phyloP scores from a whole-genome alignment of 2,797 vertebrate species.

The Limnodromus scolopaceus region DNA sequence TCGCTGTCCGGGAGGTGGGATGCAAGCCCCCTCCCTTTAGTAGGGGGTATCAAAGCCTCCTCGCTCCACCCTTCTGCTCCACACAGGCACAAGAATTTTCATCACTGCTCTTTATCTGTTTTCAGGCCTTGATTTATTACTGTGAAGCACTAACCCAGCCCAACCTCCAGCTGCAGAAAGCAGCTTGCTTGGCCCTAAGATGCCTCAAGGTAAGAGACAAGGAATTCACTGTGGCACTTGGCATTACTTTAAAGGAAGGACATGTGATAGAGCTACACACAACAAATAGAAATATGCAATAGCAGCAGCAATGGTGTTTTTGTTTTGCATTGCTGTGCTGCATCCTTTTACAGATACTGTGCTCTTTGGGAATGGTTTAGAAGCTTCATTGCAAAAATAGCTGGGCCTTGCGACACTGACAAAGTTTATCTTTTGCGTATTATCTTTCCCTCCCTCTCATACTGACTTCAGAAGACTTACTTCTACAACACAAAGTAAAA shows the following conservation, averaged over 20 bases:
- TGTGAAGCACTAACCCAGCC: conserved; percentile 90
- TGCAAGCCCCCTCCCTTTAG: neutral
- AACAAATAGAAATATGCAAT: neutral
- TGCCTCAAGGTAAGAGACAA: conserved; percentile 88
- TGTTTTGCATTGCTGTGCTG: neutral
- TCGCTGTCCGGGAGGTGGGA: neutral
- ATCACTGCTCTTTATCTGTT: neutral
- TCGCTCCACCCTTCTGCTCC: neutral
- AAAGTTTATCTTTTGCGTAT: neutral
- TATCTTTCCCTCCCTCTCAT: neutral
- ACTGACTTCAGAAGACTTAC: neutral
- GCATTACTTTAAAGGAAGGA: neutral
- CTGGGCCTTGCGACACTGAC: neutral
- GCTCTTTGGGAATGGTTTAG: neutral
- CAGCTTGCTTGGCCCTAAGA: conserved; percentile 90
- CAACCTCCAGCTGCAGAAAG: conserved; percentile 87
- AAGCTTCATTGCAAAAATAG: neutral
- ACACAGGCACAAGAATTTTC: neutral
- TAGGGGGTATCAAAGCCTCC: neutral
- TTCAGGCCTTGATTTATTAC: conserved; percentile 92
- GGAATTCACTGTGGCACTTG: neutral
- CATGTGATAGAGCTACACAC: neutral
- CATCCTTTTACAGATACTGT: neutral
- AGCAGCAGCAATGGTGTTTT: neutral
- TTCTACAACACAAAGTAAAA: neutral